A percentile compares a stretch with the other conserved stretches of the same genome.
Conservation (phyloP, 2,797 vertebrate genomes). For the Acomys russatus region DNA sequence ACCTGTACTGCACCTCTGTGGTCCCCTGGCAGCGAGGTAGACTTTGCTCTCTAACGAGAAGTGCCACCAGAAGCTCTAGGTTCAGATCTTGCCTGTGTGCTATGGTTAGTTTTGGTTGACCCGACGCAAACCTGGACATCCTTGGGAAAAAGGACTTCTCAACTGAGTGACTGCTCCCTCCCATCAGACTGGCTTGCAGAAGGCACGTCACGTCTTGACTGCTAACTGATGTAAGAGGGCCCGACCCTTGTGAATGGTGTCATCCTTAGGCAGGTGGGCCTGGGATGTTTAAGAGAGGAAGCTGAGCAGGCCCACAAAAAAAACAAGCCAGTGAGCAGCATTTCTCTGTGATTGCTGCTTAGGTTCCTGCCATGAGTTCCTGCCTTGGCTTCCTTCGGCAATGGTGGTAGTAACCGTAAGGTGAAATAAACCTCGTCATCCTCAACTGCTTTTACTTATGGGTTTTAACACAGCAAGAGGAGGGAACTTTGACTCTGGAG, state of each 20-base stretch:
- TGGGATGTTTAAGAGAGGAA: background rate
- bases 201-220: background rate
- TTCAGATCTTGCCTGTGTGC: background rate
- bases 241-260: background rate
- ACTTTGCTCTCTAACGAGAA: background rate
- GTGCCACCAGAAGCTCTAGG: background rate
- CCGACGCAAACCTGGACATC: background rate
- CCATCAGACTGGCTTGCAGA: background rate
- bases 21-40: background rate
- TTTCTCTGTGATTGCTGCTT: background rate
- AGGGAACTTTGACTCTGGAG: background rate
- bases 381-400: too few species aligned
- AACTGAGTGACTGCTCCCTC: background rate
- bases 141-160: background rate
- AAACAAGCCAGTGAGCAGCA: background rate
- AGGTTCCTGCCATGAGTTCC: background rate
- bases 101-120: background rate
- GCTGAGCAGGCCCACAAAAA: background rate
- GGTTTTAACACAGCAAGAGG: too few species aligned
- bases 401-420: rapidly evolving
- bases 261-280: background rate
- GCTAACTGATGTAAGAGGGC: too few species aligned
- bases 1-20: background rate
- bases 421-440: background rate
- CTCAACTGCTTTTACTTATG: background rate